Conservation (phyloP, 2,888 invertebrate species). For the Arctia plantaginis region DNA sequence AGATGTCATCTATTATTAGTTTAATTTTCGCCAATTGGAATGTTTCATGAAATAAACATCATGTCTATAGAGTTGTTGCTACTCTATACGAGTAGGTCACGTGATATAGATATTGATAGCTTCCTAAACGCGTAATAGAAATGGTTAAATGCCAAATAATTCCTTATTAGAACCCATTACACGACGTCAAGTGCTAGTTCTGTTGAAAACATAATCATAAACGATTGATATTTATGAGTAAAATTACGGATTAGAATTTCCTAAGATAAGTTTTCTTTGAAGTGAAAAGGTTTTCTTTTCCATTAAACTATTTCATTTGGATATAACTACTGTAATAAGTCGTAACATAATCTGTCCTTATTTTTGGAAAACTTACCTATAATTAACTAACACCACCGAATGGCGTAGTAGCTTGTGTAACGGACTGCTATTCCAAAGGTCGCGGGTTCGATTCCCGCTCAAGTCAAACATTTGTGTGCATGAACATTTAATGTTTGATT, state of each 20-base stretch:
- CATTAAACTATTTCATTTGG: neutral
- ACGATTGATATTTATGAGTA: neutral
- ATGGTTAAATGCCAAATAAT: constrained; percentile 34
- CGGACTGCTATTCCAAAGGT: too few species aligned
- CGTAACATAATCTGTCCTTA: too few species aligned
- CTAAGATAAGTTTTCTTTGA: neutral
- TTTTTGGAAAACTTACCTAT: too few species aligned
- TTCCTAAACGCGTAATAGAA: constrained; percentile 30
- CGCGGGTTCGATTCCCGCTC: too few species aligned
- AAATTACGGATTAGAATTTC: neutral
- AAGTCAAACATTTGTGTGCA: too few species aligned
- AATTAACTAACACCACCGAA: too few species aligned
- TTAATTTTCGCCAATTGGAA: constrained; percentile 56
- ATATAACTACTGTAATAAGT: neutral
- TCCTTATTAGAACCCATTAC: constrained; percentile 34
- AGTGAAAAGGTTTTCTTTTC: neutral
- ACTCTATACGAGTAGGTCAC: constrained; percentile 24
- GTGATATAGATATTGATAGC: constrained; percentile 42
- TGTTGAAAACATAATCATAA: neutral
- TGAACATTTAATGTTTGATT: too few species aligned
- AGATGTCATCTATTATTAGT: constrained; percentile 1
- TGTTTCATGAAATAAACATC: constrained; percentile 44
- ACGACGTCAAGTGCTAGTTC: neutral
- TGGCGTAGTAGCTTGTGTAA: too few species aligned
- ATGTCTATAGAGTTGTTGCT: constrained; percentile 14